A percentile compares a stretch with the other conserved stretches of the same genome.
These are phyloP conservation scores for Pardosa pseudoannulata DNA, from an alignment of 2,888 invertebrate species.

Conservation along the genomic window DNA sequence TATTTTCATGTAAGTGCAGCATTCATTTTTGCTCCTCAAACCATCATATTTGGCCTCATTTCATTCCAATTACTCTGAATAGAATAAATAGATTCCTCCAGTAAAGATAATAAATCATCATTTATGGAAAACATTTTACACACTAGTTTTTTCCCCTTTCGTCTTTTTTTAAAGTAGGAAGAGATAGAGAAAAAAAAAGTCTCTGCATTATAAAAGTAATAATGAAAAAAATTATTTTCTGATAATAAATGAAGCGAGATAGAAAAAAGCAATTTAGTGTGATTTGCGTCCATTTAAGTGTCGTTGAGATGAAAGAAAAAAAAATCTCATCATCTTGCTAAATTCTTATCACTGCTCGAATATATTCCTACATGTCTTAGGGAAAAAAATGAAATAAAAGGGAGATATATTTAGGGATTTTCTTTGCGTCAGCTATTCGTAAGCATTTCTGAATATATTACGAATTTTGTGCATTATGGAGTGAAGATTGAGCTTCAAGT, in stretches of 20 bases:
- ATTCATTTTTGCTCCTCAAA: too few relatives aligned
- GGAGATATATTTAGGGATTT: slow-evolving; percentile 1
- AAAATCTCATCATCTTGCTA: slow-evolving; percentile 1
- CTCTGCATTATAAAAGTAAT: background rate
- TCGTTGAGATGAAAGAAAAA: background rate
- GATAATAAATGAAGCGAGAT: background rate
- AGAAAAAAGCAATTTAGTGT: slow-evolving; percentile 9
- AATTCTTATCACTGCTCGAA: background rate
- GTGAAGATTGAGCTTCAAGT: too few relatives aligned
- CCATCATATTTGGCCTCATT: background rate
- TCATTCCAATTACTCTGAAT: background rate
- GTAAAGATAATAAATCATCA: slow-evolving; percentile 12
- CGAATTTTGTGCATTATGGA: background rate
- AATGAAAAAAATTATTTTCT: slow-evolving; percentile 1
- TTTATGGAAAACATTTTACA: background rate
- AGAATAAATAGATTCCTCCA: background rate
- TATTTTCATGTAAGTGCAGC: too few relatives aligned
- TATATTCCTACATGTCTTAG: background rate
- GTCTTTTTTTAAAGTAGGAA: too few relatives aligned
- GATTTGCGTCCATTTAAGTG: slow-evolving; percentile 11
- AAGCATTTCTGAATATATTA: background rate
- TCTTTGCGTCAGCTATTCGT: background rate
- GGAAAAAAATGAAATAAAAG: background rate
- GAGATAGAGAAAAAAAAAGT: too few relatives aligned
- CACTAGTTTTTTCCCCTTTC: background rate